Evolutionary conservation across 2,113 vertebrate genomes (phyloP).

Genomic region (Syngnathoides biaculeatus): DNA sequence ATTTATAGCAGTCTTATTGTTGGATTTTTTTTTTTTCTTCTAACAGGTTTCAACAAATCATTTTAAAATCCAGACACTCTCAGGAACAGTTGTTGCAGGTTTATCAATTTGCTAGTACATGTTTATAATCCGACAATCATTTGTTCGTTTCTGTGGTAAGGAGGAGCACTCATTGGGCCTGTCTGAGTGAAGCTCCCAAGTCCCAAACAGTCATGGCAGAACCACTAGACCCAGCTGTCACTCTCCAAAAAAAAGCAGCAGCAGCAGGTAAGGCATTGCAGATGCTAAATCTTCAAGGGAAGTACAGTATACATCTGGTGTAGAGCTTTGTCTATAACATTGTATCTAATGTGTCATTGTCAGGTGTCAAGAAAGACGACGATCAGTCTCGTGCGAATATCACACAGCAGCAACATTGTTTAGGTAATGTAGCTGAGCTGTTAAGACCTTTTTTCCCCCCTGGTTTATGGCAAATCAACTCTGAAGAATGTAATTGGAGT

Average conservation of each 20-base stretch:
- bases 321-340: neutral
- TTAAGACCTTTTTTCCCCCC: neutral
- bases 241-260: neutral
- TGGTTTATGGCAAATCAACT: neutral
- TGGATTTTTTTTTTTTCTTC: too few relatives aligned
- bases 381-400: neutral
- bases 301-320: neutral
- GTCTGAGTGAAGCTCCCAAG: neutral
- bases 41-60: neutral
- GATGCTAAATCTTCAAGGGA: neutral
- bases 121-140: neutral
- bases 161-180: neutral
- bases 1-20: too few relatives aligned
- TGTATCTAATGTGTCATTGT: neutral
- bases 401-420: neutral
- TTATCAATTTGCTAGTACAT: neutral
- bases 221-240: neutral
- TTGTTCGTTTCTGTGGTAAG: neutral
- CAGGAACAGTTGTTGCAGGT: neutral
- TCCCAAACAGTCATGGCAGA: neutral
- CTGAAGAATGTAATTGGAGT: neutral
- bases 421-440: neutral
- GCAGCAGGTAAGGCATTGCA: neutral
- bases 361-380: neutral
- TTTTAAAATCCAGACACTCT: conserved; percentile 22